Base-by-base conservation (phyloP, 2,113 vertebrate species). In the Caloenas nicobarica region DNA sequence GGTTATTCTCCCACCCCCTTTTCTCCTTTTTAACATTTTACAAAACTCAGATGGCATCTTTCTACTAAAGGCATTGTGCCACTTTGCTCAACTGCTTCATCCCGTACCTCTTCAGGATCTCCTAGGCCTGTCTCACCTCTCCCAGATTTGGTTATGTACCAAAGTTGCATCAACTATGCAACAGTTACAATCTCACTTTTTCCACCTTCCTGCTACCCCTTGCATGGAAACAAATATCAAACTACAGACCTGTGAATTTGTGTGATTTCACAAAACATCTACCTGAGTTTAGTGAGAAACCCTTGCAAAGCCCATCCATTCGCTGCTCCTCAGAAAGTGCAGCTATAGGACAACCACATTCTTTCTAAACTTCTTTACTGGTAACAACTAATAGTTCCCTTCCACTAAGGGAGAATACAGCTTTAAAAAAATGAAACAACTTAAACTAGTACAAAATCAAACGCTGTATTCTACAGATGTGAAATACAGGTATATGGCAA, bases 101-200 rank as follows among this genome's bases (percentile, higher is more conserved):
- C n/a, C 26, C 44, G 4, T 3, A 12, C 38, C 36, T 48, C 7
- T 53, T 10, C 14, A 0, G 0, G 3, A 69, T 17, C 33, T 40
- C 56, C 25, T 4, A 28, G 22, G 22, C 24, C 26, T 31, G 8
- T 36, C 31, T 19, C 29, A 13, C 11, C 4, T 1, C 21, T 15
- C 38, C 57, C 6, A 22, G 1, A 50, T 4, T 23, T 64, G 21
- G 13, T 15, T 62, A 22, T 19, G 0, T 42, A 48, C 18, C 23
- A 51, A 33, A 13, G 11, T 23, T n/a, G 28, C 51, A 68, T 34
- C 50, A 86, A 38, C 33, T 38, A 51, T 1, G 0, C 8, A 56
- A 31, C 38, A 81, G 31, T 21, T 64, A 42, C 11, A 73, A 61
- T 4, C 7, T 34, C n/a, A 31, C 28, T 73, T 91, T 5, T 17